Evolutionary conservation across 2,888 invertebrate species (phyloP).

Genomic region (Onthophagus sagittarius): DNA sequence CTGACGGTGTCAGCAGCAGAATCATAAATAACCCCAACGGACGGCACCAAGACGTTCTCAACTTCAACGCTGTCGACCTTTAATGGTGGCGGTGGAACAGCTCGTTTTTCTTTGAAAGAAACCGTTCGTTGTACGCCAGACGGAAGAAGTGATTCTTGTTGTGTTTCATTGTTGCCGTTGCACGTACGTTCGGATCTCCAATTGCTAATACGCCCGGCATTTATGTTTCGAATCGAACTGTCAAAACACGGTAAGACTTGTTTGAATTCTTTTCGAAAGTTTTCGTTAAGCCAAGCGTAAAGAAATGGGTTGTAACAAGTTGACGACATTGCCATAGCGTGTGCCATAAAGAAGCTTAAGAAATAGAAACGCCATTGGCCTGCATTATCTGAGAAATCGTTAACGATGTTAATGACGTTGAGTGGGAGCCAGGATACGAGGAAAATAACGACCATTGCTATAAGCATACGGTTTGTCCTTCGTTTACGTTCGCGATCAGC

Average conservation of each 20-base stretch:
- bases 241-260: constrained; percentile 66
- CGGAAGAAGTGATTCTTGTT: constrained; percentile 52
- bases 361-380: constrained; percentile 79
- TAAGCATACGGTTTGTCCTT: constrained; percentile 93
- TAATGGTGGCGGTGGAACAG: constrained; percentile 37
- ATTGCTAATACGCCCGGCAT: constrained; percentile 50
- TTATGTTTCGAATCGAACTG: constrained; percentile 39
- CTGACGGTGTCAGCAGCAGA: constrained; percentile 46
- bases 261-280: constrained; percentile 87
- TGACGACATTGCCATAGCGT: constrained; percentile 89
- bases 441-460: constrained; percentile 96
- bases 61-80: constrained; percentile 57
- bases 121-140: constrained; percentile 55
- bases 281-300: constrained; percentile 94
- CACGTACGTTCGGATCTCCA: constrained; percentile 66
- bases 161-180: constrained; percentile 72
- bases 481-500: constrained; percentile 85
- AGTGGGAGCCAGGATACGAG: constrained; percentile 94
- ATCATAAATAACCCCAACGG: constrained; percentile 44
- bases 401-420: constrained; percentile 83
- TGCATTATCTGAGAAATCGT: constrained; percentile 72
- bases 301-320: constrained; percentile 93
- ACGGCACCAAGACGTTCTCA: constrained; percentile 54
- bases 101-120: constrained; percentile 49
- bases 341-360: constrained; percentile 84